Evolutionary conservation across 2,113 vertebrate species (phyloP), one percentile per base, ranked within the genome.

Genomic region (rabbit (Oryctolagus cuniculus)): DNA sequence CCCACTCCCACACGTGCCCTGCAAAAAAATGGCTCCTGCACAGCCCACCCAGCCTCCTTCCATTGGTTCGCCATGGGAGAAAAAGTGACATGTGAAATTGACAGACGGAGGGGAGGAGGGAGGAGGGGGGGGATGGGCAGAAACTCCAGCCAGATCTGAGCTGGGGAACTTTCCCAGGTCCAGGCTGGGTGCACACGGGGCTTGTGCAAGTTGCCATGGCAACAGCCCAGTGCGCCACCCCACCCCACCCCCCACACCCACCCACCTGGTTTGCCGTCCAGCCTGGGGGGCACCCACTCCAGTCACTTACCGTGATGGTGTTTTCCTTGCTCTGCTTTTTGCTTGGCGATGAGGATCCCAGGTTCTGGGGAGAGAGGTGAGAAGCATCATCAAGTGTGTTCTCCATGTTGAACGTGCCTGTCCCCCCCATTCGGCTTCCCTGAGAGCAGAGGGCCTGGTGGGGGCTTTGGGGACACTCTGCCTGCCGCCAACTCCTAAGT

Each of bases 281-380:
- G 61, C 34, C 51, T 49, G 11, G 80, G 12, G 44, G 12, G 66
- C 5, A 0, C 64, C 38, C 44, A 1, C 1, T 1, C 1, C 67
- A 72, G 72, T 51, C 96, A 98, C 99, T 99, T 98, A 99, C 99
- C 75, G 99, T 99, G 87, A 99, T 97, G 64, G 98, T 98, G 90
- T 97, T 98, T 89, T 99, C 99, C 97, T 98, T 99, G 98, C 96
- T 98, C 90, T 99, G 99, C 85, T 97, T 99, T 96, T 98, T 99
- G 96, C 98, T 97, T 82, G 98, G 98, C 4, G 99, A 99, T 1
- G 98, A 98, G 58, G 99, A 98, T 90, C 98, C 98, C 4, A 99
- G 99, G 96, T 99, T 99, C 99, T 99, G 99, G 38, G 83, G 97
- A 98, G 97, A 99, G 94, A 99, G 98, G 97, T 95, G 98, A 96